Evolutionary conservation across 1,140 invertebrate species (phyloP).

Genomic region (Zaprionus inermis): DNA sequence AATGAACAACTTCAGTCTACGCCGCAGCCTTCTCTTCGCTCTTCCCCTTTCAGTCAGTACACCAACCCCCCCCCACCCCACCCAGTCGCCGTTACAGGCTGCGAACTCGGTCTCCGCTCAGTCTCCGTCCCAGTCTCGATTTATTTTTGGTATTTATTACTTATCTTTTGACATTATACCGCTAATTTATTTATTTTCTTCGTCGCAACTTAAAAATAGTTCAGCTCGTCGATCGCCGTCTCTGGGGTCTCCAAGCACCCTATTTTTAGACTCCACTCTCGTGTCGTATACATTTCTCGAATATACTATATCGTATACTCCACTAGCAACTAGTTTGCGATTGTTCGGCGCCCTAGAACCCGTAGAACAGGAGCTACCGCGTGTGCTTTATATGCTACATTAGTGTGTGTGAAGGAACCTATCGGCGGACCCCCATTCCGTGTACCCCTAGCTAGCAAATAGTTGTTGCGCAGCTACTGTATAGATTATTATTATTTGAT

Average conservation of each 20-base stretch:
- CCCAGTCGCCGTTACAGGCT: no score
- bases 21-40: background rate
- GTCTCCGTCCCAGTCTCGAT: slow-evolving; percentile 30
- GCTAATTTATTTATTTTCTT: slow-evolving; percentile 73
- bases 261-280: background rate
- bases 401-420: no score
- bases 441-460: background rate
- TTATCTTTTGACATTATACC: slow-evolving; percentile 53
- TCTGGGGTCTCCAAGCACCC: background rate
- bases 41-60: no score
- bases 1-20: slow-evolving; percentile 57
- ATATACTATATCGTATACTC: background rate
- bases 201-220: slow-evolving; percentile 67
- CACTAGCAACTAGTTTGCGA: background rate
- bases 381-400: background rate
- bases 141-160: slow-evolving; percentile 71
- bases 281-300: background rate
- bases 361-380: background rate
- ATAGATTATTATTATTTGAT: no score
- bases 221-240: slow-evolving; percentile 19
- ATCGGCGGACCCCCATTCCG: background rate
- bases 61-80: background rate
- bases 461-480: background rate
- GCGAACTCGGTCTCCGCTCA: slow-evolving; percentile 6
- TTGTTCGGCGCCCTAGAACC: background rate